Evolutionary conservation across 2,797 vertebrate genomes (phyloP).

Genomic region (Gadopsis bispinosus): DNA sequence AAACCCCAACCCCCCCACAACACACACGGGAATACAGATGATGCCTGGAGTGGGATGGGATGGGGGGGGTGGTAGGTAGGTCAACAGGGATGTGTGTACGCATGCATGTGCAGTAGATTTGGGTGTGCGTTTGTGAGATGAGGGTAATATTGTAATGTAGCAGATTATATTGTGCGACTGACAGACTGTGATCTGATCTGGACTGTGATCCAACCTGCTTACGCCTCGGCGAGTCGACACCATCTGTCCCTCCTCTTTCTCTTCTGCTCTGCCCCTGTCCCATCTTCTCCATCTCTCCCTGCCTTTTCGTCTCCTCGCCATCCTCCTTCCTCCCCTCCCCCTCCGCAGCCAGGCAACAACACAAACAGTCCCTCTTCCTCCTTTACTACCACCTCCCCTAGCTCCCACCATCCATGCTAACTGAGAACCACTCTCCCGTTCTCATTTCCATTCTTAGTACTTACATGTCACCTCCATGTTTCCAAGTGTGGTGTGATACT

Average conservation of each 20-base stretch:
- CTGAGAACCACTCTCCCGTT: slow-evolving; percentile 27
- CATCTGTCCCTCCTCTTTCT: slow-evolving; percentile 65
- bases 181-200: slow-evolving; percentile 68
- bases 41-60: slow-evolving; percentile 36
- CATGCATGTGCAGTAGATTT: slow-evolving; percentile 22
- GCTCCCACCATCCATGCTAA: slow-evolving; percentile 53
- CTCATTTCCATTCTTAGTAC: slow-evolving; percentile 68
- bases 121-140: slow-evolving; percentile 3
- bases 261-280: slow-evolving; percentile 43
- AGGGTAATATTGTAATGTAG: slow-evolving; percentile 54
- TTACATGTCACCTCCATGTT: slow-evolving; percentile 88
- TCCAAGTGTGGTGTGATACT: slow-evolving; percentile 67
- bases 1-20: slow-evolving; percentile 69
- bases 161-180: slow-evolving; percentile 53
- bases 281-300: slow-evolving; percentile 59
- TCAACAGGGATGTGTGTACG: slow-evolving; percentile 15
- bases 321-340: slow-evolving; percentile 41
- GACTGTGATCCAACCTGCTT: slow-evolving; percentile 84
- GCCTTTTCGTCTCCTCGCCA: slow-evolving; percentile 35
- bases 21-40: slow-evolving; percentile 33
- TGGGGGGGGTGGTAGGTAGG: slow-evolving; percentile 9
- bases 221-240: slow-evolving; percentile 68
- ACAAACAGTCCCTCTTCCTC: slow-evolving; percentile 68
- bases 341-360: slow-evolving; percentile 74
- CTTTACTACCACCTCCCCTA: slow-evolving; percentile 53